Conservation (phyloP, 2,888 invertebrate species). For the Slavum lentiscoides region DNA sequence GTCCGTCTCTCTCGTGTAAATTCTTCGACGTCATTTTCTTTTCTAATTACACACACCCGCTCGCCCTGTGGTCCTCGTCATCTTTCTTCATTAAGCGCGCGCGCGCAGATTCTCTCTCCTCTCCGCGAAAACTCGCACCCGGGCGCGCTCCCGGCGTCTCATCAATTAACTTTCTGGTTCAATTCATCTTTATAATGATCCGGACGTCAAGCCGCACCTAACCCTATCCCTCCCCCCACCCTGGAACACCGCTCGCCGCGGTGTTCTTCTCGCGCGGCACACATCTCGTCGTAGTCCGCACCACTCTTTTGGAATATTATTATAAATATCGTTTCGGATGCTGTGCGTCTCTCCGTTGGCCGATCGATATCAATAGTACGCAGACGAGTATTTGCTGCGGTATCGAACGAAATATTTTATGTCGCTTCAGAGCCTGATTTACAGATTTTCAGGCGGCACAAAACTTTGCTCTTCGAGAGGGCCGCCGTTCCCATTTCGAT, state of each 20-base stretch:
- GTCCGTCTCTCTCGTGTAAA: not conserved
- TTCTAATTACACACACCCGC: slow-evolving; percentile 27
- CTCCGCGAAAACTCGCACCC: slow-evolving; percentile 14
- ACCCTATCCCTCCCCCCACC: not conserved
- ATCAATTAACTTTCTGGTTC: slow-evolving; percentile 53
- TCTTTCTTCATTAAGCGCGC: slow-evolving; percentile 46
- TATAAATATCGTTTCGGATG: not conserved
- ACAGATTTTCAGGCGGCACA: no score
- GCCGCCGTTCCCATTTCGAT: no score
- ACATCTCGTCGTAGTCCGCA: not conserved
- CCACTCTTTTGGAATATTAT: slow-evolving; percentile 35
- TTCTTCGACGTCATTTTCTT: slow-evolving; percentile 47
- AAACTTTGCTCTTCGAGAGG: no score
- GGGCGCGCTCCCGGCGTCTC: slow-evolving; percentile 35
- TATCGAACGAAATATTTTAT: no score
- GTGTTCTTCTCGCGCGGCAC: slow-evolving; percentile 2
- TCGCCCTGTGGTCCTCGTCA: not conserved
- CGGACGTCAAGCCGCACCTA: slow-evolving; percentile 30
- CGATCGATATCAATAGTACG: no score
- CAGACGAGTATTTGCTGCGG: no score
- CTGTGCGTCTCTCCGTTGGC: no score
- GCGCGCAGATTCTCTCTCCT: slow-evolving; percentile 4
- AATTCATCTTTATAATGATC: slow-evolving; percentile 53
- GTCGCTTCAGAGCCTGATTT: no score
- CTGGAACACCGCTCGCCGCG: not conserved